Evolutionary conservation across 2,888 invertebrate genomes (phyloP), one percentile per base, ranked within the genome.

Genomic region (Perithous albicinctus): DNA sequence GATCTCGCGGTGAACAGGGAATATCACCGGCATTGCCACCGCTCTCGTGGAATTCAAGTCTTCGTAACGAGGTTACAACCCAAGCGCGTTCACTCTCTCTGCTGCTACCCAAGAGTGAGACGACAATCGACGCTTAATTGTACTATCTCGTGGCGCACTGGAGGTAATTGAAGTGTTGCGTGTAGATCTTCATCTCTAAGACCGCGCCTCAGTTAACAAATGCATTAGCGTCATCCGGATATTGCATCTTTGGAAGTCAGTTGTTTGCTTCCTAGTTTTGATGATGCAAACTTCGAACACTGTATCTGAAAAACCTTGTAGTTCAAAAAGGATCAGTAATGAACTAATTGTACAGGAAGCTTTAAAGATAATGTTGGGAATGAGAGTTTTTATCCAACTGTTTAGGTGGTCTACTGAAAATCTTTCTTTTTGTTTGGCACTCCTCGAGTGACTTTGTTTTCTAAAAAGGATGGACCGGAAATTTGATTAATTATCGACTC

Each of bases 91-190:
- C 64, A 15, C 15, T 64, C 70, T 18, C 23, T n/a, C n/a, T n/a
- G n/a, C n/a, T n/a, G n/a, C 23, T 48, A 67, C 66, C 64, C 88
- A 82, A 64, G 61, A 75, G 79, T 80, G 69, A 90, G 89, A 90
- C 90, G 90, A 92, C 91, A 91, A 92, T 91, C 89, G 90, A 87
- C 86, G 88, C 89, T 91, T 90, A 91, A 92, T 84, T 77, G 80
- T 78, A 75, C 83, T 72, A 78, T 77, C 74, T 61, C 64, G 46
- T 56, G 35, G 48, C 15, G 38, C 70, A 59, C 61, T 38, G 35
- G n/a, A n/a, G 64, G 56, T 43, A 64, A 64, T 75, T 66, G 64
- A 69, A 77, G 35, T 51, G 61, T 59, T 63, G 41, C 59, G 59
- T 56, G 29, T 10, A 43, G 32, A 72, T 70, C 18, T 6, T 0